These are phyloP conservation scores for Spea bombifrons DNA, from an alignment of 2,113 vertebrate genomes.

Conservation along the genomic window DNA sequence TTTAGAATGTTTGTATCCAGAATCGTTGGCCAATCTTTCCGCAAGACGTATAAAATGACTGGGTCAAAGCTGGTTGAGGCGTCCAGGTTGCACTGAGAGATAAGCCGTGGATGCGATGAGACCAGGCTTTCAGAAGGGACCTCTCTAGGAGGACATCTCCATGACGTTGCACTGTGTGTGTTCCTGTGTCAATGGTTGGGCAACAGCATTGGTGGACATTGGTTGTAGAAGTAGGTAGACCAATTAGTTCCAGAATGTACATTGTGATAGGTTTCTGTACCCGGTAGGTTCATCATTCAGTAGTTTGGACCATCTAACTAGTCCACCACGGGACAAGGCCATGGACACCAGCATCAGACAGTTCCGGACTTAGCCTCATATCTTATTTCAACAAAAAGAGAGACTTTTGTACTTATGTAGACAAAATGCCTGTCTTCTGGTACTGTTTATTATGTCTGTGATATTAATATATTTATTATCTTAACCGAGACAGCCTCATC, in stretches of 20 bases:
- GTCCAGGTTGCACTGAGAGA: constrained; percentile 15
- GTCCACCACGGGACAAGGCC: not conserved
- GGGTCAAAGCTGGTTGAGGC: not conserved
- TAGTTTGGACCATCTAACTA: not conserved
- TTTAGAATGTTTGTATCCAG: not conserved
- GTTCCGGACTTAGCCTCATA: not conserved
- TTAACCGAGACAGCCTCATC: not conserved
- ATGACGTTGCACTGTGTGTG: not conserved
- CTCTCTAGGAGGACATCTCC: not conserved
- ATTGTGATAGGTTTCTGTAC: not conserved
- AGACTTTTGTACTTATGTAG: no score
- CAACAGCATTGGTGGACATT: not conserved
- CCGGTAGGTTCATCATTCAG: not conserved
- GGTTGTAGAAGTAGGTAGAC: not conserved
- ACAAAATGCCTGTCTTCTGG: not conserved
- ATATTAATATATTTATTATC: not conserved
- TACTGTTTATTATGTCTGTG: not conserved
- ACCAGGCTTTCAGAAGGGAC: not conserved
- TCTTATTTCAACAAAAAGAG: not conserved
- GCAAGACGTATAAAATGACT: not conserved
- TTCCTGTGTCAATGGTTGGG: not conserved
- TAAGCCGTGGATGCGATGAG: constrained; percentile 21
- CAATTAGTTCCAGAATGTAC: not conserved
- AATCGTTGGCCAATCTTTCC: not conserved
- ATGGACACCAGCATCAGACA: not conserved